Conservation (phyloP, 2,888 invertebrate genomes). For the Lasiommata megera region DNA sequence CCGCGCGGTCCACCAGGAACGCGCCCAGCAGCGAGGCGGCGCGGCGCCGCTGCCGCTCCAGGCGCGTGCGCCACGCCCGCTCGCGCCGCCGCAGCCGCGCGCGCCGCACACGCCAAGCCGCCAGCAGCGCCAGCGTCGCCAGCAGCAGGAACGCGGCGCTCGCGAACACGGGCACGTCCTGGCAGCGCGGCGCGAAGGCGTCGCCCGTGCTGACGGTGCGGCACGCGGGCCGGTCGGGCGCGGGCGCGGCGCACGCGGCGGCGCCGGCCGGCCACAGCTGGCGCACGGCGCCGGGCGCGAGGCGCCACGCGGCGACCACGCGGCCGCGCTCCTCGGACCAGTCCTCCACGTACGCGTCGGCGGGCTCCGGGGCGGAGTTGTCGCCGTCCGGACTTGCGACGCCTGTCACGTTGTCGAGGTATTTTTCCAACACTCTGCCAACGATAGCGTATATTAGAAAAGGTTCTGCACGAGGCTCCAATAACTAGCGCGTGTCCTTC, state of each 20-base stretch:
- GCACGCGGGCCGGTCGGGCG: conserved; percentile 16
- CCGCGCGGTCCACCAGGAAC: conserved; percentile 41
- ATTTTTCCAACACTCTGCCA: background rate
- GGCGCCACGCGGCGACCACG: background rate
- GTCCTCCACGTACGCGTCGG: background rate
- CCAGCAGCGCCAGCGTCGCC: conserved; percentile 67
- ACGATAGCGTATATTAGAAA: no score
- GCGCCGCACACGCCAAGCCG: conserved; percentile 78
- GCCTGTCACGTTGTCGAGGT: background rate
- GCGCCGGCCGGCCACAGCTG: background rate
- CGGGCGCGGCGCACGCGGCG: background rate
- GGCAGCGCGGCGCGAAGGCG: conserved; percentile 82
- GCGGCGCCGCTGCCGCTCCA: conserved; percentile 41
- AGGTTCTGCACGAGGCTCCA: no score
- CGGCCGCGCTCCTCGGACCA: background rate
- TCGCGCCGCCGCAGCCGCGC: conserved; percentile 34
- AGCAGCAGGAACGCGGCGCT: conserved; percentile 64
- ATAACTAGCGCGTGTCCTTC: no score
- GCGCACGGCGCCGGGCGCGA: background rate
- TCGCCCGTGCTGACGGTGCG: conserved; percentile 47
- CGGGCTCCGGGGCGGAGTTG: background rate
- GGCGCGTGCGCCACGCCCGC: conserved; percentile 24
- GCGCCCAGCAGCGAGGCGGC: conserved; percentile 36
- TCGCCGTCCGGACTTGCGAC: background rate
- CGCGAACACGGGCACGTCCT: conserved; percentile 87